Conservation (phyloP, 2,797 vertebrate species). For the Falco columbarius region DNA sequence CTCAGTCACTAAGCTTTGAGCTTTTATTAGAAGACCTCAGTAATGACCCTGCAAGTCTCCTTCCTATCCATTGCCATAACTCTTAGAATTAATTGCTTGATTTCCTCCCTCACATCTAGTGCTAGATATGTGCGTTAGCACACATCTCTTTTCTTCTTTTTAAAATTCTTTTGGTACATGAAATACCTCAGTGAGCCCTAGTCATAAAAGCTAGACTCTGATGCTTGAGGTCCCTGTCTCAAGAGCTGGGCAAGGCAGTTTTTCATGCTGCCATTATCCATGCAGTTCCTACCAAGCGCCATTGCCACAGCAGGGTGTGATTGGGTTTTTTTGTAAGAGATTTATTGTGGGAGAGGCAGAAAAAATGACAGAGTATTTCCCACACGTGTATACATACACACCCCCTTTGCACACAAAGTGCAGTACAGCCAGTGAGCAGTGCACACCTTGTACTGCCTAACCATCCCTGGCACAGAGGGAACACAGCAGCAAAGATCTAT, state of each 20-base stretch:
- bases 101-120: neutral
- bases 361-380: neutral
- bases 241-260: neutral
- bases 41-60: neutral
- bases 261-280: neutral
- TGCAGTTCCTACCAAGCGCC: neutral
- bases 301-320: neutral
- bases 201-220: neutral
- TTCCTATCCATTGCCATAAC: neutral
- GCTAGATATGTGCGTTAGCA: neutral
- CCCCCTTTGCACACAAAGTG: neutral
- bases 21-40: neutral
- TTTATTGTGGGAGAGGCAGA: neutral
- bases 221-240: neutral
- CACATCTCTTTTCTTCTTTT: neutral
- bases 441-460: rapidly evolving
- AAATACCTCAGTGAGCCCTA: neutral
- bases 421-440: neutral
- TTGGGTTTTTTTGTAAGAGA: neutral
- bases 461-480: neutral
- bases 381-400: rapidly evolving
- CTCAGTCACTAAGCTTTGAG: neutral
- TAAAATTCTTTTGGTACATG: neutral
- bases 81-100: neutral
- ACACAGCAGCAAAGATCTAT: neutral